Evolutionary conservation across 2,113 vertebrate genomes (phyloP).

Genomic region (Pangasianodon hypophthalmus): DNA sequence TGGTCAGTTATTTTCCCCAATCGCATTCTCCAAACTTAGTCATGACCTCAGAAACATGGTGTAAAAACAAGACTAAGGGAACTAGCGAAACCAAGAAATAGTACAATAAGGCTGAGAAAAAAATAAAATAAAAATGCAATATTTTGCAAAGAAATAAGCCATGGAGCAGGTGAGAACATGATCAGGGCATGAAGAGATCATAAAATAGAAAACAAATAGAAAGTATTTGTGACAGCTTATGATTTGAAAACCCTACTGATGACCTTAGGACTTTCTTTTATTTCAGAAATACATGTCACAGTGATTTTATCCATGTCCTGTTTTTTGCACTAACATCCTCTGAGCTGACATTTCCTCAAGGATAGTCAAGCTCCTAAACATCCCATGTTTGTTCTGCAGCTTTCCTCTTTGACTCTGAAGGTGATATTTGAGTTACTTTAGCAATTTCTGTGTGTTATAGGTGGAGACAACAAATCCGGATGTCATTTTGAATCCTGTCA

Average conservation of each 20-base stretch:
- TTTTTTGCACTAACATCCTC: background rate
- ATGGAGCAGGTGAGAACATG: background rate
- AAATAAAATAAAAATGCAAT: background rate
- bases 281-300: constrained; percentile 32
- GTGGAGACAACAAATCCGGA: constrained; percentile 30
- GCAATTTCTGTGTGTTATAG: constrained; percentile 6
- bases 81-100: background rate
- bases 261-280: constrained; percentile 22
- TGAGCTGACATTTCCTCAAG: constrained; percentile 42
- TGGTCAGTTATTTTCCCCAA: background rate
- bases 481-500: constrained; percentile 35
- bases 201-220: background rate
- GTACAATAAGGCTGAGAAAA: background rate
- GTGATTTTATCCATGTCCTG: constrained; percentile 16
- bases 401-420: background rate
- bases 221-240: background rate
- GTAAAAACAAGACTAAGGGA: background rate
- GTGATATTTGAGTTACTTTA: constrained; percentile 22
- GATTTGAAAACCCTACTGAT: background rate
- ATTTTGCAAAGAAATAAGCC: background rate
- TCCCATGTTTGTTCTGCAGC: constrained; percentile 29
- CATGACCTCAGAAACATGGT: background rate
- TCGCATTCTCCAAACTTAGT: background rate
- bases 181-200: background rate
- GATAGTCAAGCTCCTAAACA: background rate